Evolutionary conservation across 2,888 invertebrate genomes (phyloP), one percentile per base, ranked within the genome.

Genomic region (Cacoxenus indagator): DNA sequence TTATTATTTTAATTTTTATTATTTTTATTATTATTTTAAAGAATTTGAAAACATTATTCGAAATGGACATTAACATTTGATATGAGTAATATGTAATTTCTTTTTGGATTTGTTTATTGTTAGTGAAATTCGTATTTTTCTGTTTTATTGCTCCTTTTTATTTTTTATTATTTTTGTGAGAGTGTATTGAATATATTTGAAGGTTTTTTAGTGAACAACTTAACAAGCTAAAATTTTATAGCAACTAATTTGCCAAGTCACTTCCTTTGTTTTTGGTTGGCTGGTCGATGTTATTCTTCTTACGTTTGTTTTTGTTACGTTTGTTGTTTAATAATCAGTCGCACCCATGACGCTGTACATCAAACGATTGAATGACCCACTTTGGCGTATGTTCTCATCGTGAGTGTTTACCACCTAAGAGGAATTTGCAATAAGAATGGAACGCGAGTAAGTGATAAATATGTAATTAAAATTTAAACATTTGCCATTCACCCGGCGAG

Each of bases 301-400:
- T 67, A 45, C 4, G 64, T 70, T 62, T 71, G 67, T n/a, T 70
- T 67, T 5, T 73, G 70, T 59, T 70, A 68, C 54, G 69, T 65
- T 71, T 66, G 45, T 31, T 64, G 69, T 67, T 65, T 91, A 91
- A 81, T 90, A 91, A 76, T 92, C 91, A 72, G 92, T 92, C 89
- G 95, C 93, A 78, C 95, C 94, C 87, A 96, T 91, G 78, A 96
- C 95, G 90, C 94, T 93, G 91, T 93, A 93, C 96, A 96, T 96
- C 87, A 96, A 92, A 87, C 96, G 93, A 89, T 95, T 95, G 91
- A 96, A 96, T 76, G 95, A 95, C 89, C 94, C 94, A 89, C 96
- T 96, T 89, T 96, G 96, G 85, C 95, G 95, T 87, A 96, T 96
- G 84, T 92, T 91, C 86, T 96, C 96, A 84, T 93, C 92, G 78